Percentiles rank a stretch among this genome's conserved stretches.
Conservation (phyloP, 2,888 invertebrate genomes). For the Noctua janthina region DNA sequence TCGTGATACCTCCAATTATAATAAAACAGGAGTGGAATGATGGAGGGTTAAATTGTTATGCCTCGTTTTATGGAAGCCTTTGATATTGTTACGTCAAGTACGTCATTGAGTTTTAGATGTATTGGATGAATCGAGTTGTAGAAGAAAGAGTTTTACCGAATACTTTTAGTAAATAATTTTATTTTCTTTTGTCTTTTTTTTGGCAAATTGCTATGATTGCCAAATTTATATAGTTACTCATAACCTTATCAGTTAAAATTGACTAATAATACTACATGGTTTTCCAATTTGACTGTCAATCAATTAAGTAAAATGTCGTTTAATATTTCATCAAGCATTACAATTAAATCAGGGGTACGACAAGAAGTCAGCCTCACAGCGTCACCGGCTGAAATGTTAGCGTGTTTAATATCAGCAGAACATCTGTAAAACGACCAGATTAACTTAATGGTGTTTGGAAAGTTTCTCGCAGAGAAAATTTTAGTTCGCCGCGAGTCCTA, state of each 20-base stretch:
- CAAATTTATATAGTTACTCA: not conserved
- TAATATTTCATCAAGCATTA: slow-evolving; percentile 1
- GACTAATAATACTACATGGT: not conserved
- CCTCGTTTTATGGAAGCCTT: slow-evolving; percentile 11
- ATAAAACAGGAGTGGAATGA: slow-evolving; percentile 65
- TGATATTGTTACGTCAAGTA: slow-evolving; percentile 1
- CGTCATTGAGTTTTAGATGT: not conserved
- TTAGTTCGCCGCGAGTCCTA: slow-evolving; percentile 83
- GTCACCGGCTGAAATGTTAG: slow-evolving; percentile 14
- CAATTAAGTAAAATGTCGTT: not conserved
- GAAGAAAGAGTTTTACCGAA: not conserved
- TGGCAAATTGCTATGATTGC: not conserved
- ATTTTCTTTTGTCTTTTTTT: not conserved
- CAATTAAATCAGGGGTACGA: slow-evolving; percentile 12
- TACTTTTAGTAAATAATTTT: not conserved
- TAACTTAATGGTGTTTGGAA: slow-evolving; percentile 89
- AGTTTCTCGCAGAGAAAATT: slow-evolving; percentile 85
- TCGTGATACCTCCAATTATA: slow-evolving; percentile 73
- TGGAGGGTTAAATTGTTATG: slow-evolving; percentile 29
- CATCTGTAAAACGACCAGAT: slow-evolving; percentile 88
- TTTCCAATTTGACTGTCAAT: not conserved
- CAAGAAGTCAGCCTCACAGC: slow-evolving; percentile 7
- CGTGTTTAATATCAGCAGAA: slow-evolving; percentile 82
- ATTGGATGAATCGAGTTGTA: not conserved
- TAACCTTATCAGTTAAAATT: not conserved